phyloP scores from a whole-genome alignment of 2,113 vertebrate genomes.

The Leiothrix lutea region DNA sequence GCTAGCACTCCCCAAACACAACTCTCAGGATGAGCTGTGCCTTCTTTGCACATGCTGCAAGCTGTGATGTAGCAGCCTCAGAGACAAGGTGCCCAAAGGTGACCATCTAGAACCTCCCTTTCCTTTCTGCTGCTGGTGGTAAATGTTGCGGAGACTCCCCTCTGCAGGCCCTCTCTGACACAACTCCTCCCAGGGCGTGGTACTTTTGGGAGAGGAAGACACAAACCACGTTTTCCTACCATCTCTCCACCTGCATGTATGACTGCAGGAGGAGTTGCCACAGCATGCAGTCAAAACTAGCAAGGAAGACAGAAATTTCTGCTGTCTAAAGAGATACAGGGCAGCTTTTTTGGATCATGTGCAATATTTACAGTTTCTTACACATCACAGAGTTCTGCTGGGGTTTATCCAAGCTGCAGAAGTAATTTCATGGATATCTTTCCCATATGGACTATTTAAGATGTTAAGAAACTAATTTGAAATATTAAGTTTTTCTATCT shows the following conservation, averaged over 20 bases:
- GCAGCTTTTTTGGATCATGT: not conserved
- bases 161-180: not conserved
- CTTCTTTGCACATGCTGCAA: fast-evolving
- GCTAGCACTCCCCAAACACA: not conserved
- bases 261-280: not conserved
- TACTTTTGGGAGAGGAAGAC: not conserved
- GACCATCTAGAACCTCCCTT: not conserved
- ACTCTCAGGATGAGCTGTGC: not conserved
- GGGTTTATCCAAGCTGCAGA: not conserved
- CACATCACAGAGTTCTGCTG: not conserved
- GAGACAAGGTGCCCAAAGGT: not conserved
- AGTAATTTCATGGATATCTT: not conserved
- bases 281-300: not conserved
- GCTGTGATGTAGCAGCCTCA: not conserved
- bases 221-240: fast-evolving
- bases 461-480: not conserved
- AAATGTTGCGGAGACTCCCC: not conserved
- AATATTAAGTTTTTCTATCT: not conserved
- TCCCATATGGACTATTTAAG: not conserved
- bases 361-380: not conserved
- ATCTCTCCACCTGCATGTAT: fast-evolving
- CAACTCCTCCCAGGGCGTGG: not conserved
- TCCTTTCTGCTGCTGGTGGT: not conserved
- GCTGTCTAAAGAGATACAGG: not conserved
- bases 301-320: not conserved